phyloP scores from a whole-genome alignment of 2,797 vertebrate genomes.

The Cirrhinus mrigala region DNA sequence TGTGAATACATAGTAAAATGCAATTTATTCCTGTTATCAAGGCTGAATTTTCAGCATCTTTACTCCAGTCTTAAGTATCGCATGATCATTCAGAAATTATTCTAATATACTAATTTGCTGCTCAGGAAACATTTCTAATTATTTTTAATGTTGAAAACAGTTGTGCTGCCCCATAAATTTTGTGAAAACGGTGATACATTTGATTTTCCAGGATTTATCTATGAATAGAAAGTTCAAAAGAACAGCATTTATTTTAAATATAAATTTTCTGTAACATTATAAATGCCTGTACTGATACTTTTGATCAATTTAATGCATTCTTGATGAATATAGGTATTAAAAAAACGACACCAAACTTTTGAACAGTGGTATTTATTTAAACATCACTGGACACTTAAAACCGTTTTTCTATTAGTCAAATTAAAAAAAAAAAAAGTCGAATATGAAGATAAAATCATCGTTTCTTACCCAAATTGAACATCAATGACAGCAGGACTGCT shows the following conservation, averaged over 20 bases:
- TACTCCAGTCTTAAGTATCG: background rate
- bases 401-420: background rate
- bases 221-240: background rate
- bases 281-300: background rate
- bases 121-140: background rate
- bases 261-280: background rate
- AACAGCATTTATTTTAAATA: background rate
- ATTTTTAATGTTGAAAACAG: background rate
- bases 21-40: background rate
- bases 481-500: slow-evolving; percentile 70
- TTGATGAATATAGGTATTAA: background rate
- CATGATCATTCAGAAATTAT: background rate
- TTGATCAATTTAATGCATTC: background rate
- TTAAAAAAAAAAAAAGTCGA: no score
- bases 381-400: background rate
- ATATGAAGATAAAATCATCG: background rate
- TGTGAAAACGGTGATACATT: background rate
- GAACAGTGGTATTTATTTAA: background rate
- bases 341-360: no score
- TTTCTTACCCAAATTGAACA: slow-evolving; percentile 76
- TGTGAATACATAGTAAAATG: background rate
- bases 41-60: background rate
- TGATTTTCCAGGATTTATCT: background rate
- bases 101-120: rapidly evolving
- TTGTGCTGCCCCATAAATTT: background rate